Percentiles rank a stretch among this genome's conserved stretches.
Conservation (phyloP, 2,888 invertebrate genomes). For the Thyatira batis region DNA sequence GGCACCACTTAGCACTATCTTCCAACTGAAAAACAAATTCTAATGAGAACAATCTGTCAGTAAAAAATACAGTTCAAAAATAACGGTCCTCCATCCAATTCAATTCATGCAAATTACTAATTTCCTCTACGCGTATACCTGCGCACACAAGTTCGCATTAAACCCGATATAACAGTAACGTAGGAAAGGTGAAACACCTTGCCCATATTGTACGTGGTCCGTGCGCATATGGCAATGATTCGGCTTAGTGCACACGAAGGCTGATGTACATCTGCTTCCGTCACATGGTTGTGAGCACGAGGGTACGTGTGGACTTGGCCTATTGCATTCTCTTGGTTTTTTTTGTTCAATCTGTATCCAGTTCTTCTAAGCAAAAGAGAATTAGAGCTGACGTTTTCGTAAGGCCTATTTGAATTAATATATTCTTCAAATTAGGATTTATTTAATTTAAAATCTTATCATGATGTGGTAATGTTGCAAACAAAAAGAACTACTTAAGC, state of each 20-base stretch:
- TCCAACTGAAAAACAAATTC: no score
- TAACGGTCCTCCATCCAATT: background rate
- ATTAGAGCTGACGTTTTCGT: no score
- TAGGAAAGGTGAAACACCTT: slow-evolving; percentile 1
- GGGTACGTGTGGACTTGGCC: background rate
- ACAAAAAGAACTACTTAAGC: no score
- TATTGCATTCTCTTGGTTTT: background rate
- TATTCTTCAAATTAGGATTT: no score
- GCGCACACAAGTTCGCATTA: background rate
- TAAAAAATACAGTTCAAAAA: background rate
- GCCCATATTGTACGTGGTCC: slow-evolving; percentile 11
- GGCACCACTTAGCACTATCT: no score
- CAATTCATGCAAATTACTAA: background rate
- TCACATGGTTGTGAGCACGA: slow-evolving; percentile 27
- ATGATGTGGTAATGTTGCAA: no score
- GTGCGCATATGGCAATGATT: slow-evolving; percentile 11
- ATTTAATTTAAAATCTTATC: no score
- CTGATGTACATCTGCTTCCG: slow-evolving; percentile 43
- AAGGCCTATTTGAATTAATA: no score
- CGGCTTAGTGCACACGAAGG: slow-evolving; percentile 31
- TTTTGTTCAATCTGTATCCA: background rate
- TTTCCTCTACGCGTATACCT: background rate
- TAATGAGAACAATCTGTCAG: no score
- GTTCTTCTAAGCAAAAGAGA: no score
- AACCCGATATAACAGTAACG: background rate